A percentile compares a stretch with the other conserved stretches of the same genome.
Evolutionary conservation across 2,797 vertebrate species (phyloP).

Genomic region (Intellagama lesueurii): DNA sequence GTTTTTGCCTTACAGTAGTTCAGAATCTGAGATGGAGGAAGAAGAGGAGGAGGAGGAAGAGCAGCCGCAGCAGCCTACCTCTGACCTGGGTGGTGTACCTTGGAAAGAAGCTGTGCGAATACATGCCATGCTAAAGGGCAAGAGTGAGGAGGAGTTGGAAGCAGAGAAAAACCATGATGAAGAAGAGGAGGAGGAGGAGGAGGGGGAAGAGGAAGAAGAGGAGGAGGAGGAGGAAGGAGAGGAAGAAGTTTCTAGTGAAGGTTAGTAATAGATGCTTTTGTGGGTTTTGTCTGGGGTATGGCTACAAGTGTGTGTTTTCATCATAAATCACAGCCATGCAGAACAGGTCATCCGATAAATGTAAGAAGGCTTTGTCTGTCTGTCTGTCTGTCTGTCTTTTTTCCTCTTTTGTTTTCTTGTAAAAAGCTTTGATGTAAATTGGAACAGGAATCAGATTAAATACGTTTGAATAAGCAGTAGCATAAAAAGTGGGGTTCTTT

Average conservation of each 20-base stretch:
- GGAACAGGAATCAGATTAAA: not conserved
- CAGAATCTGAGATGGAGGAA: constrained; percentile 90
- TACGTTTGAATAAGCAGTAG: not conserved
- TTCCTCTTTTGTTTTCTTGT: not conserved
- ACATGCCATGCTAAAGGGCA: constrained; percentile 89
- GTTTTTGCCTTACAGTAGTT: constrained; percentile 83
- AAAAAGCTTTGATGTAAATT: too few relatives aligned
- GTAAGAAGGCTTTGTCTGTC: too few relatives aligned
- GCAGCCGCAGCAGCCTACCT: constrained; percentile 74
- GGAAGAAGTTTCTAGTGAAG: constrained; percentile 87
- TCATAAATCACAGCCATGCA: not conserved
- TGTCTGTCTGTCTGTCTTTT: not conserved
- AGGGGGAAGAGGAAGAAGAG: constrained; percentile 77
- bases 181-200: constrained; percentile 74
- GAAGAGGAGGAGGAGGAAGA: constrained; percentile 85
- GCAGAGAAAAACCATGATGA: constrained; percentile 73
- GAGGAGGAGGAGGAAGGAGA: constrained; percentile 81
- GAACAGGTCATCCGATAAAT: not conserved
- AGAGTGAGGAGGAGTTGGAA: constrained; percentile 78
- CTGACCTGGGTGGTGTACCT: constrained; percentile 92
- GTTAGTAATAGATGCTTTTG: constrained; percentile 75
- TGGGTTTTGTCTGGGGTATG: constrained; percentile 6
- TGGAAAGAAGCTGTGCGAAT: constrained; percentile 96
- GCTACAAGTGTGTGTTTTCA: not conserved
- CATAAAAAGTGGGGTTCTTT: not conserved